These are phyloP conservation scores for Entomyzon cyanotis DNA, from an alignment of 2,113 vertebrate genomes.

Conservation along the genomic window DNA sequence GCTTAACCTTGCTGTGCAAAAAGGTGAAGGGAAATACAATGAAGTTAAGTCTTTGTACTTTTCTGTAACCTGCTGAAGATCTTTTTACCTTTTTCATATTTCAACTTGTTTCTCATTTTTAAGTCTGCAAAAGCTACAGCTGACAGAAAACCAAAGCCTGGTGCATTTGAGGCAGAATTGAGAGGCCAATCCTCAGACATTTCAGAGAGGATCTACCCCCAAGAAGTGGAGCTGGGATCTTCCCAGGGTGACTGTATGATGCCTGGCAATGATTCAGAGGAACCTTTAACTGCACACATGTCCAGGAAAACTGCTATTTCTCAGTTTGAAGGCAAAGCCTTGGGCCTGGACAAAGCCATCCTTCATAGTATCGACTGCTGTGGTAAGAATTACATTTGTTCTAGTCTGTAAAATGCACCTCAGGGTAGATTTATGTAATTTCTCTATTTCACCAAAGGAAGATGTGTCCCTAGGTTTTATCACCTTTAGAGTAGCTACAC, in stretches of 20 bases:
- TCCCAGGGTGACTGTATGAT: conserved; percentile 86
- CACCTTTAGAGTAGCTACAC: background rate
- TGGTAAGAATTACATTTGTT: conserved; percentile 73
- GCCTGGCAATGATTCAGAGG: conserved; percentile 86
- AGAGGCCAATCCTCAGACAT: conserved; percentile 81
- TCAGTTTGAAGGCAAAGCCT: conserved; percentile 95
- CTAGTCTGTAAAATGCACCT: background rate
- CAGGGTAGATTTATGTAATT: background rate
- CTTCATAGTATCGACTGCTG: conserved; percentile 98
- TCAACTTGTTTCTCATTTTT: conserved; percentile 8
- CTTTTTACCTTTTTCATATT: background rate
- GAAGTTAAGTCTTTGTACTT: background rate
- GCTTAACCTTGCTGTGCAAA: background rate
- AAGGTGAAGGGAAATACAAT: background rate
- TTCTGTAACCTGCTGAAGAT: background rate
- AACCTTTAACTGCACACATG: conserved; percentile 83
- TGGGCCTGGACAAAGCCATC: conserved; percentile 96
- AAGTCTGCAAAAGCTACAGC: conserved; percentile 92
- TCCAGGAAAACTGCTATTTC: conserved; percentile 90
- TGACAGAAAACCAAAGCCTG: conserved; percentile 88
- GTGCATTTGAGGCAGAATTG: conserved; percentile 85
- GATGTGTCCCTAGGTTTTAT: background rate
- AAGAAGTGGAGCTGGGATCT: conserved; percentile 85
- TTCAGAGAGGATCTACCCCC: conserved; percentile 79
- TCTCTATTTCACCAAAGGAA: background rate